Conservation (phyloP, 2,797 vertebrate species). For the Eulemur mongoz region DNA sequence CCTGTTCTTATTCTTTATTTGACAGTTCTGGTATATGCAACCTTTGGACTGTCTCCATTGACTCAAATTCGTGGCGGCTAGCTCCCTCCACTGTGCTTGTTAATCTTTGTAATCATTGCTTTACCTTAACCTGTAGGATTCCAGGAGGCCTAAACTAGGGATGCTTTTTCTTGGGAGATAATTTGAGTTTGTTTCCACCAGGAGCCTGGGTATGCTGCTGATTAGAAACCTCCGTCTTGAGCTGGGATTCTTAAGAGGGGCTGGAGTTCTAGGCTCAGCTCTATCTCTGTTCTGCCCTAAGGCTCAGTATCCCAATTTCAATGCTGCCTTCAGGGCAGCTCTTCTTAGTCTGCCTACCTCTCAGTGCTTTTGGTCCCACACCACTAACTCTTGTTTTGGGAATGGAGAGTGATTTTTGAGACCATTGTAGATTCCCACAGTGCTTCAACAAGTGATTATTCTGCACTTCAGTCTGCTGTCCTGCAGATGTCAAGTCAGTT, state of each 20-base stretch:
- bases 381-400: neutral
- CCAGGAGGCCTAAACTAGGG: neutral
- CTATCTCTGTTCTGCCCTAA: neutral
- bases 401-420: neutral
- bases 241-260: neutral
- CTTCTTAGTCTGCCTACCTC: neutral
- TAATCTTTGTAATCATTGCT: neutral
- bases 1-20: neutral
- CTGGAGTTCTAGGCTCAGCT: neutral
- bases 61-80: neutral
- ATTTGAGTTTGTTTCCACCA: neutral
- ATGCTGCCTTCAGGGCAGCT: neutral
- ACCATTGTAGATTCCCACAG: neutral
- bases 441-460: neutral
- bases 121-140: conserved; percentile 32
- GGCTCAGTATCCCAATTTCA: neutral
- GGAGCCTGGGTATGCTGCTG: neutral
- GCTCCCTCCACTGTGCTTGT: neutral
- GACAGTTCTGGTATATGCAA: neutral
- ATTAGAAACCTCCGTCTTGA: neutral
- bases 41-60: neutral
- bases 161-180: neutral
- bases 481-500: neutral
- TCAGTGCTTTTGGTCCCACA: neutral
- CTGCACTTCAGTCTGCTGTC: neutral